Evolutionary conservation across 2,888 invertebrate genomes (phyloP).

Genomic region (Anthophora plumipes): DNA sequence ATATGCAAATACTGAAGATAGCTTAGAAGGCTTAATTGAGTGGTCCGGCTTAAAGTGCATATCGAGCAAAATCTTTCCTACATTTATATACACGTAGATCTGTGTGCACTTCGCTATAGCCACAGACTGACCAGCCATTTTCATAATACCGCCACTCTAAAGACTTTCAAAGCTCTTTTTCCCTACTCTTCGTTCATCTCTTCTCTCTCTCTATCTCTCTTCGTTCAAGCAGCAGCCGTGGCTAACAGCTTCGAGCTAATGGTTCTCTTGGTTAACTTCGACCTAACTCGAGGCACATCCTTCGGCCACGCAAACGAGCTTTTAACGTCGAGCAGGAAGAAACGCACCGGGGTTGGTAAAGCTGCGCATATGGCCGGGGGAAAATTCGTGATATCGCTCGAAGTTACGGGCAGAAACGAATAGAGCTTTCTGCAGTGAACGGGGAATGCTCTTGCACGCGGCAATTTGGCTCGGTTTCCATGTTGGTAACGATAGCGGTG

Average conservation of each 20-base stretch:
- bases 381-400: conserved; percentile 42
- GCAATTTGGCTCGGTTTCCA: too few relatives aligned
- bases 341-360: conserved; percentile 36
- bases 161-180: conserved; percentile 62
- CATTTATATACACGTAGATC: conserved; percentile 1
- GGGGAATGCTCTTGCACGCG: too few relatives aligned
- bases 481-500: too few relatives aligned
- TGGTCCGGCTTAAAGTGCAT: conserved; percentile 72
- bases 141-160: conserved; percentile 58
- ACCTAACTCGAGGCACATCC: conserved; percentile 62
- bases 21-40: conserved; percentile 77
- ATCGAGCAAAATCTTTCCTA: conserved; percentile 39
- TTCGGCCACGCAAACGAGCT: conserved; percentile 72
- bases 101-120: conserved; percentile 25
- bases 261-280: conserved; percentile 71
- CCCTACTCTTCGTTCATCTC: neutral
- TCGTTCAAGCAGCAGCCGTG: conserved; percentile 33
- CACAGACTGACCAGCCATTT: conserved; percentile 57
- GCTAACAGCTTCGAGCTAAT: conserved; percentile 77
- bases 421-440: too few relatives aligned
- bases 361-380: conserved; percentile 1
- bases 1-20: conserved; percentile 77
- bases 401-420: too few relatives aligned
- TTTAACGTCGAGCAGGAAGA: conserved; percentile 69
- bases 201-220: conserved; percentile 2